Evolutionary conservation across 2,797 vertebrate genomes (phyloP), one percentile per base, ranked within the genome.

Genomic region (Enteromius treurensis): DNA sequence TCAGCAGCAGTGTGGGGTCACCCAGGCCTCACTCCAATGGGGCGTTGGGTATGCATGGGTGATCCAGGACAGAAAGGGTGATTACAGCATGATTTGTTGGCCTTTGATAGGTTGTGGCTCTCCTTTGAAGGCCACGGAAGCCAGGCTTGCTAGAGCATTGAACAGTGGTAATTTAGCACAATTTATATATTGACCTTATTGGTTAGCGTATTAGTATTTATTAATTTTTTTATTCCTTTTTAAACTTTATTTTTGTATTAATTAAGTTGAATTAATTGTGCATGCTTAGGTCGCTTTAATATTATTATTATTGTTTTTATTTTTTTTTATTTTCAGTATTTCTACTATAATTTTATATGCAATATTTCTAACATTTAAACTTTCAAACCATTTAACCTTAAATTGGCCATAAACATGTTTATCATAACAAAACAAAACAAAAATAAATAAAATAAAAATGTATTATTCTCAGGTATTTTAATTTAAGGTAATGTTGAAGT

Each of bases 41-140:
- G 51, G 34, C 47, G 42, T 75, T 71, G 83, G 68, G 29, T 62
- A 88, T 77, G 85, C 87, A 88, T 86, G 85, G 77, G 80, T 88
- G 78, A 70, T 19, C 80, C 26, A 83, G 94, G 92, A 92, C 90
- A 92, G 91, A 94, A 92, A 17, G 91, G 92, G 91, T 95, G 95
- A 95, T 95, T 94, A 94, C 92, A 92, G 90, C 91, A 93, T 96
- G 95, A 97, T 96, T 97, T 97, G 97, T 93, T 95, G 94, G 93
- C 92, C 92, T 89, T 90, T 88, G 91, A 92, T 90, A 85, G 40
- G 40, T 65, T 55, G 55, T 86, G 88, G 88, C 84, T 84, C 26
- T 83, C 47, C 29, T 42, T 87, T 80, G n/a, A 69, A 42, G 29
- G 8, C 47, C 47, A 40, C 6, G 40, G 14, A 21, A 37, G 29